Base-by-base conservation (phyloP, 2,888 invertebrate species). In the Pegoplata infirma region DNA sequence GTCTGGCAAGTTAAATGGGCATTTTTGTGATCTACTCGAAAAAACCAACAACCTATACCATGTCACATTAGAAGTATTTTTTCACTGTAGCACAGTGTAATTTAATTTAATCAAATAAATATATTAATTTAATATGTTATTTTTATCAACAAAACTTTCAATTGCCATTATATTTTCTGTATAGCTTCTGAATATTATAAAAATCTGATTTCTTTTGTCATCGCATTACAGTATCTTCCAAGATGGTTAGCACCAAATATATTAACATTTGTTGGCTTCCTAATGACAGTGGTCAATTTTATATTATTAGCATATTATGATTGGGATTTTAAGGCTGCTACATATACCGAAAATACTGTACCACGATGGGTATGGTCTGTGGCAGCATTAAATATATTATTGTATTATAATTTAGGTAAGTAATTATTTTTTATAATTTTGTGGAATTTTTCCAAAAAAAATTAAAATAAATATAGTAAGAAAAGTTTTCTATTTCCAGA, bases 201-300 rank as follows among this genome's bases (percentile, higher is more conserved):
- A n/a, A n/a, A n/a, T n/a, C n/a, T n/a, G n/a, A n/a, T n/a, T n/a
- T n/a, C n/a, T n/a, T n/a, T n/a, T n/a, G n/a, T n/a, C n/a, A n/a
- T n/a, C n/a, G n/a, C 19, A 25, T 75, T 78, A 14, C 36, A 99
- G 98, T 93, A 94, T 82, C 94, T 97, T 88, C 99, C 99, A 81
- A 93, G 92, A 91, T 98, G 97, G 97, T 92, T 99, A 76, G 99
- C 99, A 0, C 99, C 99, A 53, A 99, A 99, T 90, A 91, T 98
- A 51, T 91, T 99, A 68, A 99, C 99, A 10, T 96, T 99, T 89
- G 92, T 93, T 76, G 99, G 99, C 12, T 99, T 99, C 88, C 91
- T 98, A 23, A 94, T 98, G 85, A 96, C 98, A 10, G 94, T 97
- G 28, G 89, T 94, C 17, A 97, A 97, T 89, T 98, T 97, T 89